Evolutionary conservation across 2,888 invertebrate species (phyloP).

Genomic region (Lasioglossum marginatum): DNA sequence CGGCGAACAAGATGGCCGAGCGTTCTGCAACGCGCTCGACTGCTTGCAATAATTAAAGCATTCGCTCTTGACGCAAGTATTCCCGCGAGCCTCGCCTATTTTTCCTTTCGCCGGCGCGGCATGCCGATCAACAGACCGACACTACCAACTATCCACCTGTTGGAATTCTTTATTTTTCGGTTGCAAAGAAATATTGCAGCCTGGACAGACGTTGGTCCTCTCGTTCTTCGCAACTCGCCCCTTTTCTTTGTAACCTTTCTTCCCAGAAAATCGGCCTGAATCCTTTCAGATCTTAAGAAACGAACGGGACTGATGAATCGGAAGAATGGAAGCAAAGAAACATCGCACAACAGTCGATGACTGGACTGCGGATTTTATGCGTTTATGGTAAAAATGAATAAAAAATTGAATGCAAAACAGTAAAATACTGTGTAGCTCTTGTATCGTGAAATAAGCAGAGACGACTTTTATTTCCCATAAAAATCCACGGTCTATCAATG

Average conservation of each 20-base stretch:
- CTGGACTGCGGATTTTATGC: too few species aligned
- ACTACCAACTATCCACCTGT: background rate
- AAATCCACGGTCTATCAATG: too few species aligned
- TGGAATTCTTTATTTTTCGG: background rate
- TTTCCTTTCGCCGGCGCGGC: constrained; percentile 12
- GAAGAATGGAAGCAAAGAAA: background rate
- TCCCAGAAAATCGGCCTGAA: background rate
- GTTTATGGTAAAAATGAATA: too few species aligned
- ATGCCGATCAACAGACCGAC: constrained; percentile 23
- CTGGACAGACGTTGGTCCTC: background rate
- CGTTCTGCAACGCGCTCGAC: constrained; percentile 63
- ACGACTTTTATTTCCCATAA: too few species aligned
- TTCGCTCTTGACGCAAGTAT: constrained; percentile 47
- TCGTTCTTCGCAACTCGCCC: background rate
- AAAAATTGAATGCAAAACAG: too few species aligned
- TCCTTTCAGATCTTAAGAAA: background rate
- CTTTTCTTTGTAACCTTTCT: background rate
- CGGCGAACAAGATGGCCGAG: constrained; percentile 62
- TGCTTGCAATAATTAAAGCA: constrained; percentile 68
- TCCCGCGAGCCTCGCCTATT: constrained; percentile 36
- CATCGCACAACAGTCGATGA: background rate
- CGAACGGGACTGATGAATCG: background rate
- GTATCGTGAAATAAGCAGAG: too few species aligned
- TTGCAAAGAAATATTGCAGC: background rate
- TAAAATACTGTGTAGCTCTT: too few species aligned